Base-by-base conservation (phyloP, 2,888 invertebrate species). In the Cerceris rybyensis region DNA sequence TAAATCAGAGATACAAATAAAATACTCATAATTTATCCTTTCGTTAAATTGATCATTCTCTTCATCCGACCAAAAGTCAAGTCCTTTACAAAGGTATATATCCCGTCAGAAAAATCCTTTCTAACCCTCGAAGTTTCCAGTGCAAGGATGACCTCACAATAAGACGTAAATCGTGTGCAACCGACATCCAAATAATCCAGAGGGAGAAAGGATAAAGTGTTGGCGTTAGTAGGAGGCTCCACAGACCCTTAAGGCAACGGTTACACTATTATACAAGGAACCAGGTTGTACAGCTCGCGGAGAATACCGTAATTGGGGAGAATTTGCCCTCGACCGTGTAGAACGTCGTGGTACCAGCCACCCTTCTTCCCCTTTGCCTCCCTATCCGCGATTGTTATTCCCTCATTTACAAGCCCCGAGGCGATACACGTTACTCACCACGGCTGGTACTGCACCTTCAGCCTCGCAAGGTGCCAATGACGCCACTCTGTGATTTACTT, bases 401-500 rank as follows among this genome's bases (percentile, higher is more conserved):
- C 86, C 85, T 87, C 88, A 84, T 85, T 87, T 84, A 83, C 87
- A 87, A 87, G 80, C 78, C 81, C 79, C 76, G 69, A 75, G 78
- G 82, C 84, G 74, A 76, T 83, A 81, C 81, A 80, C 72, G 70
- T 74, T 80, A 58, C 73, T 59, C 61, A 66, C 67, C 67, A 46
- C 50, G 28, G 54, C 63, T 58, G 59, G 61, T 57, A 52, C 54
- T 57, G 63, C 67, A 42, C 70, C 66, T 64, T 58, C 77, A 64
- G 60, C 63, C 57, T 17, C 50, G 55, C 58, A 57, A 70, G 78
- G 67, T 66, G 72, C 66, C 73, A 57, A 74, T 66, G 71, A 74
- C 74, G 67, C 70, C 61, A 46, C 70, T 65, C n/a, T 61, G 54
- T 88, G 87, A 90, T 90, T 90, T 89, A 90, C 90, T 88, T 83